Evolutionary conservation across 2,888 invertebrate species (phyloP), one percentile per base, ranked within the genome.

Genomic region (Cremastinae sp.): DNA sequence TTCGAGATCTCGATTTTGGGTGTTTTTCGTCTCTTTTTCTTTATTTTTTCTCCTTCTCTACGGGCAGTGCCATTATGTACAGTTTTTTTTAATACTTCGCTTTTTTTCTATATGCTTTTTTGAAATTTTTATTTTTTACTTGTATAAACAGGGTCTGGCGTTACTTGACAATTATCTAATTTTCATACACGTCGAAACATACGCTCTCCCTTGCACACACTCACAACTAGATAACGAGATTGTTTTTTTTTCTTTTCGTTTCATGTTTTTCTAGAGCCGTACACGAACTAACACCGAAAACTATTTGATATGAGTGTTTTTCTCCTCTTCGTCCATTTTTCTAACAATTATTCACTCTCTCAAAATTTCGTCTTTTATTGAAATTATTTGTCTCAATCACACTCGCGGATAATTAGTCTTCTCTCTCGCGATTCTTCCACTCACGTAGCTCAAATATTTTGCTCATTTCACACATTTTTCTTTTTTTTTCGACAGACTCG

Each of bases 151-250:
- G 86, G 85, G 84, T 83, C 85, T 88, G 87, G 87, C 86, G 85
- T 87, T 88, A 88, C 86, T 84, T 83, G 81, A 75, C 78, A 80
- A 79, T 81, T 76, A 81, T 78, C 80, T 81, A 81, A 81, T 78
- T 14, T 58, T 75, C 78, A 66, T 70, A 56, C 73, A 14, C 12
- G 28, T n/a, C 18, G 12, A 86, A 86, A 86, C 87, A 87, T 20
- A 59, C 55, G 18, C 58, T 35, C 43, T 9, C 43, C 28, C 65
- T 9, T 64, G 47, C 45, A 49, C 62, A 68, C 37, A 35, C 72
- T 87, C 70, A 87, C 86, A 88, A 90, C 87, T 89, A 89, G 88
- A 88, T 89, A 89, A 90, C 89, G 89, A 89, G 87, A 88, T 86
- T 88, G 71, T 61, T 51, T 43, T 41, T 59, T 64, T 86, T 71